Evolutionary conservation across 2,888 invertebrate genomes (phyloP).

Genomic region (Melanostoma scalare): DNA sequence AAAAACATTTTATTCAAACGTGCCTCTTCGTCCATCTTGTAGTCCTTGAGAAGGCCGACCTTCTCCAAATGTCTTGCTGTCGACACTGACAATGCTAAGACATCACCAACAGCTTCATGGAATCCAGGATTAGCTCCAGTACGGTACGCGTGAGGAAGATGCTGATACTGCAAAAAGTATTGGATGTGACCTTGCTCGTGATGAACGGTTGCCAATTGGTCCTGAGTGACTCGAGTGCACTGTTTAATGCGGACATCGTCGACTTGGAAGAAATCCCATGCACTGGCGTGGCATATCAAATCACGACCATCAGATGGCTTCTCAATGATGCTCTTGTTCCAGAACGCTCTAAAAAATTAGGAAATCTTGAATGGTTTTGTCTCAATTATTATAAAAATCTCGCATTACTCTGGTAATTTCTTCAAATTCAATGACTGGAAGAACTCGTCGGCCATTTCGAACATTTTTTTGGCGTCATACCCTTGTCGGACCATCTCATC

Average conservation of each 20-base stretch:
- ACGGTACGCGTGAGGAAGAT: constrained; percentile 84
- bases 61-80: constrained; percentile 88
- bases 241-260: constrained; percentile 90
- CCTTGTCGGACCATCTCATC: constrained; percentile 88
- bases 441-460: constrained; percentile 92
- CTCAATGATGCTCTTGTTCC: constrained; percentile 92
- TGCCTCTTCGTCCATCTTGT: constrained; percentile 85
- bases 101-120: constrained; percentile 90
- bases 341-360: constrained; percentile 84
- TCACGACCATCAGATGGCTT: constrained; percentile 89
- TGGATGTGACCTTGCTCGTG: constrained; percentile 89
- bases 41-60: constrained; percentile 85
- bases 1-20: constrained; percentile 87
- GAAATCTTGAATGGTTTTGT: neutral
- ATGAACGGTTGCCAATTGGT: constrained; percentile 84
- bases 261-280: constrained; percentile 93
- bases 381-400: neutral
- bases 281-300: constrained; percentile 92
- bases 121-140: constrained; percentile 86
- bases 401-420: constrained; percentile 85
- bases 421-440: constrained; percentile 92
- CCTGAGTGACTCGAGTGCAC: constrained; percentile 85
- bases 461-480: constrained; percentile 90
- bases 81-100: constrained; percentile 87
- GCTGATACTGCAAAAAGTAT: constrained; percentile 86